These are phyloP conservation scores for Austrolebias charrua DNA, from an alignment of 2,797 vertebrate genomes.

Conservation along the genomic window DNA sequence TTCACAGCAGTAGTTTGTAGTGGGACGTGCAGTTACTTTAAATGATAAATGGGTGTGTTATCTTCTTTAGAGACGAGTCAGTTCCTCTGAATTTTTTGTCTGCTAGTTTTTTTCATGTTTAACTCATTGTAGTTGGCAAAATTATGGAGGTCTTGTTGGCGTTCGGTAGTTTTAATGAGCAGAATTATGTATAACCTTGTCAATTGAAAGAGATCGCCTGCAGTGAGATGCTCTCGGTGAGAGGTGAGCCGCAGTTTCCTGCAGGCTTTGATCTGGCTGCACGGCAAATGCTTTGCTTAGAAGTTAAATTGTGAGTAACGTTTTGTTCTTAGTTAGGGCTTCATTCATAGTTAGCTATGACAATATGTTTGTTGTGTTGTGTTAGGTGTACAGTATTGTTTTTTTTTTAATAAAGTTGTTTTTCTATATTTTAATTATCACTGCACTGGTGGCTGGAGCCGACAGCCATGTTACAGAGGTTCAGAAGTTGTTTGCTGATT, in stretches of 20 bases:
- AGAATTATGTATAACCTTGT: constrained; percentile 94
- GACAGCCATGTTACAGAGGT: constrained; percentile 44
- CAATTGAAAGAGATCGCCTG: constrained; percentile 86
- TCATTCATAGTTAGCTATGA: constrained; percentile 35
- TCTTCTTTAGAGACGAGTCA: constrained; percentile 10
- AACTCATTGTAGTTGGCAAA: constrained; percentile 59
- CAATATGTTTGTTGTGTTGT: constrained; percentile 49
- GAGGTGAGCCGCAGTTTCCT: constrained; percentile 53
- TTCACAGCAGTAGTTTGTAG: background rate
- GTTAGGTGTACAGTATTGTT: constrained; percentile 23
- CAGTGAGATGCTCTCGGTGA: constrained; percentile 79
- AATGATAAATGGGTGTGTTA: background rate
- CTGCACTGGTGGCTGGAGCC: background rate
- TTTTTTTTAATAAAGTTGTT: constrained; percentile 6
- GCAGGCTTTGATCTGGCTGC: constrained; percentile 66
- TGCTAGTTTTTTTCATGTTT: constrained; percentile 37
- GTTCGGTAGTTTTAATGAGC: constrained; percentile 87
- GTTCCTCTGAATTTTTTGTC: constrained; percentile 14
- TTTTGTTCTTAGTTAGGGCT: constrained; percentile 58
- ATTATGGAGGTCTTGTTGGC: constrained; percentile 74
- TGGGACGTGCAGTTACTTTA: background rate
- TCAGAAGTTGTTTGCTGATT: constrained; percentile 49
- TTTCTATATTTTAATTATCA: no score
- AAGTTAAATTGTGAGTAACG: constrained; percentile 47
- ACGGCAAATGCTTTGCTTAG: constrained; percentile 46